phyloP scores from a whole-genome alignment of 1,140 invertebrate species.

The Drosophila funebris region DNA sequence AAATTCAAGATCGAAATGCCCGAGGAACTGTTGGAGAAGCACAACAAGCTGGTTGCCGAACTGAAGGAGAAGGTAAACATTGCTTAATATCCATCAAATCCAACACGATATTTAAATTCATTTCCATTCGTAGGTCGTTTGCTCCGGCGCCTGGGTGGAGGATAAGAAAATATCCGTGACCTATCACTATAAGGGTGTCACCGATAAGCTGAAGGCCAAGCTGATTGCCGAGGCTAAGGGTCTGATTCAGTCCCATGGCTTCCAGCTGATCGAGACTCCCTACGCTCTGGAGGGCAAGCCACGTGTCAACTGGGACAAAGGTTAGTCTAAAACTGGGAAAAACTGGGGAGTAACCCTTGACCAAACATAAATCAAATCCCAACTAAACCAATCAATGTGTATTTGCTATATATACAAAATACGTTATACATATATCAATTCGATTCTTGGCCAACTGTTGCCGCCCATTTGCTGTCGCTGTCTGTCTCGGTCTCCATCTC shows the following conservation, averaged over 20 bases:
- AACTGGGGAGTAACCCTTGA: not conserved
- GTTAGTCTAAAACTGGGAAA: conserved; percentile 58
- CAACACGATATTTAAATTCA: no score
- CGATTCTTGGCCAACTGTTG: conserved; percentile 58
- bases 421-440: not conserved
- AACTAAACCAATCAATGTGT: not conserved
- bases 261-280: conserved; percentile 91
- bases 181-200: conserved; percentile 94
- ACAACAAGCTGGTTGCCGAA: conserved; percentile 89
- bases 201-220: conserved; percentile 86
- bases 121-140: conserved; percentile 87
- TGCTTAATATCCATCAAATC: not conserved
- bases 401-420: not conserved
- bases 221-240: conserved; percentile 88
- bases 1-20: conserved; percentile 97
- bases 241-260: conserved; percentile 90
- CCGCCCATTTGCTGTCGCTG: conserved; percentile 55
- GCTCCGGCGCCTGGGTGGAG: conserved; percentile 95
- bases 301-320: conserved; percentile 96
- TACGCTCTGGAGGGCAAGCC: conserved; percentile 94
- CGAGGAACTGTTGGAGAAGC: conserved; percentile 91
- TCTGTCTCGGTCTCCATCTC: no score
- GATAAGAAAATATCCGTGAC: conserved; percentile 94
- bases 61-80: conserved; percentile 90
- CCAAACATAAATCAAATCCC: conserved; percentile 40